Percentiles rank a stretch among this genome's conserved stretches.
Conservation (phyloP, 2,888 invertebrate species). For the Leptodirus hochenwartii region DNA sequence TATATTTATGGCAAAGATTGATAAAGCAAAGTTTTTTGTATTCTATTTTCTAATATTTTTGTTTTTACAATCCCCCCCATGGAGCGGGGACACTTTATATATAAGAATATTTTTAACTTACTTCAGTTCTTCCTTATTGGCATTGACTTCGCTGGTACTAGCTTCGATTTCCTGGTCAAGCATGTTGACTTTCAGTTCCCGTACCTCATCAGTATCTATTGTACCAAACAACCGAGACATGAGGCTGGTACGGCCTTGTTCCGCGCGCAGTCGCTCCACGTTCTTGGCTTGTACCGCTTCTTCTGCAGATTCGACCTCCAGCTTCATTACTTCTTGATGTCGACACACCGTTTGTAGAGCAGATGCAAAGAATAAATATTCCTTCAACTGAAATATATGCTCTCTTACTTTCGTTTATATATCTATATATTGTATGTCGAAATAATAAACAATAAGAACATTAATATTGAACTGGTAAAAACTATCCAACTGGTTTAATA, state of each 20-base stretch:
- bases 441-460: no score
- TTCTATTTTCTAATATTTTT: no score
- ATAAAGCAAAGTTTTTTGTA: no score
- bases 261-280: constrained; percentile 35
- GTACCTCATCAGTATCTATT: constrained; percentile 57
- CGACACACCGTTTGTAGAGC: constrained; percentile 56
- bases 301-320: constrained; percentile 51
- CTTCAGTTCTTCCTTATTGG: constrained; percentile 39
- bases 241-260: constrained; percentile 49
- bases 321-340: constrained; percentile 55
- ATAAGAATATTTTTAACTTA: constrained; percentile 24
- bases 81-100: no score
- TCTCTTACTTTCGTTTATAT: no score
- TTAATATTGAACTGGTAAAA: no score
- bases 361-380: constrained; percentile 60
- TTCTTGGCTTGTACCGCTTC: constrained; percentile 33
- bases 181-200: constrained; percentile 46
- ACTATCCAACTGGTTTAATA: no score
- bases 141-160: constrained; percentile 37
- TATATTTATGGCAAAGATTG: no score
- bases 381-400: no score
- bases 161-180: constrained; percentile 48
- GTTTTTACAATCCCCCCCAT: no score
- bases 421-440: no score
- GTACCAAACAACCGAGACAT: constrained; percentile 57